Conservation (phyloP, 2,888 invertebrate species). For the Cryptocheilus praepositus region DNA sequence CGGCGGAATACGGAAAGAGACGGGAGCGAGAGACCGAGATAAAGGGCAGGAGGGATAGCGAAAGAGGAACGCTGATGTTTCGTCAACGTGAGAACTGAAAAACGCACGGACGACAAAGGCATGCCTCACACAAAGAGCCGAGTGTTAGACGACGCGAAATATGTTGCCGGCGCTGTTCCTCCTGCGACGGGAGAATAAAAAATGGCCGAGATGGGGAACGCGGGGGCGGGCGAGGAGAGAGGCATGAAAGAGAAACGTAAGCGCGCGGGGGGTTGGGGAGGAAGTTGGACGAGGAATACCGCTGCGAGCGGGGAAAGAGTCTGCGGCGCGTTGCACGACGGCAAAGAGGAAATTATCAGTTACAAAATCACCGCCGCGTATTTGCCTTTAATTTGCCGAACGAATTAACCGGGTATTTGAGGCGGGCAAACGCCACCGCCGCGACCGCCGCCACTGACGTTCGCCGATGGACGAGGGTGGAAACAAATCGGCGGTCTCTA, state of each 20-base stretch:
- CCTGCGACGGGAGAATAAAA: slow-evolving; percentile 9
- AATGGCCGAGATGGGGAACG: too few species aligned
- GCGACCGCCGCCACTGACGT: slow-evolving; percentile 17
- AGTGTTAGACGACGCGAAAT: slow-evolving; percentile 15
- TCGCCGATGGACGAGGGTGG: slow-evolving; percentile 26
- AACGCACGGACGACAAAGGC: slow-evolving; percentile 40
- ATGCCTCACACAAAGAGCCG: slow-evolving; percentile 39
- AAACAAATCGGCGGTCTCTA: slow-evolving; percentile 38
- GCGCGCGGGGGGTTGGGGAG: not conserved
- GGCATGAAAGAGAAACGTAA: not conserved
- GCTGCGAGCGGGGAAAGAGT: slow-evolving; percentile 7
- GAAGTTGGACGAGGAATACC: not conserved
- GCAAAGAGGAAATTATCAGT: slow-evolving; percentile 46
- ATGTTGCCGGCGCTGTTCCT: slow-evolving; percentile 4
- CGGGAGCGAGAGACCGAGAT: slow-evolving; percentile 24
- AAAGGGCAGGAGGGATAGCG: slow-evolving; percentile 11
- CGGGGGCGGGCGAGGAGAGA: slow-evolving; percentile 18
- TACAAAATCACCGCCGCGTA: slow-evolving; percentile 50
- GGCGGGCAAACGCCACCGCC: slow-evolving; percentile 42
- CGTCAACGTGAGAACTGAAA: slow-evolving; percentile 30
- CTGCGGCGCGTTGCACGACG: not conserved
- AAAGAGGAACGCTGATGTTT: slow-evolving; percentile 25
- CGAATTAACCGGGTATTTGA: slow-evolving; percentile 59
- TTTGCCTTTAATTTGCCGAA: slow-evolving; percentile 64
- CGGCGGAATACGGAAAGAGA: not conserved